Evolutionary conservation across 1,140 invertebrate genomes (phyloP).

Genomic region (Andricus grossulariae): DNA sequence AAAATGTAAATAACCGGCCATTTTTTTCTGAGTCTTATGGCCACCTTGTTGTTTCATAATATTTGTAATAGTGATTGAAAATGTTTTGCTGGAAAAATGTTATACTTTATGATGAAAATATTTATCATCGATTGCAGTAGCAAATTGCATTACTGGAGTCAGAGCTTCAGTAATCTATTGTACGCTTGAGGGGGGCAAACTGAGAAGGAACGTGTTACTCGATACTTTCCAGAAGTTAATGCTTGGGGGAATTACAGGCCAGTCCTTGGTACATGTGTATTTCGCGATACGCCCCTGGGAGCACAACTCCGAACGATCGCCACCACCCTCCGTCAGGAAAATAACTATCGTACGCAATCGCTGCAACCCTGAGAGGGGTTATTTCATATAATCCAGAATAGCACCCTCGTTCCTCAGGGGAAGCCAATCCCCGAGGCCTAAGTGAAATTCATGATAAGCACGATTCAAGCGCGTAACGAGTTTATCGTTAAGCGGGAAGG

Average conservation of each 20-base stretch:
- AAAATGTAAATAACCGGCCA: no score
- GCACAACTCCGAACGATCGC: constrained; percentile 10
- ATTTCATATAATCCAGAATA: constrained; percentile 60
- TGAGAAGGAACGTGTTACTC: constrained; percentile 30
- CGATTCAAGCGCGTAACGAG: constrained; percentile 71
- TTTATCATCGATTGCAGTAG: background rate
- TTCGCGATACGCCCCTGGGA: constrained; percentile 33
- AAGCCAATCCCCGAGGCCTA: constrained; percentile 53
- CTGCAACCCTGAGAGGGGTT: constrained; percentile 54
- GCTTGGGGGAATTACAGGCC: constrained; percentile 46
- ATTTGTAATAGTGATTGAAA: no score
- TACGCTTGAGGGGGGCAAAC: constrained; percentile 11
- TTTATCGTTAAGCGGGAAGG: constrained; percentile 62
- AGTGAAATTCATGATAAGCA: constrained; percentile 74
- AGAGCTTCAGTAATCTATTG: constrained; percentile 12
- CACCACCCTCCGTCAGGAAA: constrained; percentile 41
- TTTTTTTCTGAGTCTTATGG: no score
- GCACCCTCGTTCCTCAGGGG: constrained; percentile 44
- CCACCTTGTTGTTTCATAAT: no score
- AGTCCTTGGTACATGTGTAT: constrained; percentile 44
- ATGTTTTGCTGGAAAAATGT: no score
- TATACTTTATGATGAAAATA: no score
- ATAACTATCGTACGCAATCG: constrained; percentile 58
- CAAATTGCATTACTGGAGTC: background rate
- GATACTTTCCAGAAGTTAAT: constrained; percentile 51